Percentiles rank a stretch among this genome's conserved stretches.
phyloP scores from a whole-genome alignment of 2,888 invertebrate genomes.

The Platypus cylindrus region DNA sequence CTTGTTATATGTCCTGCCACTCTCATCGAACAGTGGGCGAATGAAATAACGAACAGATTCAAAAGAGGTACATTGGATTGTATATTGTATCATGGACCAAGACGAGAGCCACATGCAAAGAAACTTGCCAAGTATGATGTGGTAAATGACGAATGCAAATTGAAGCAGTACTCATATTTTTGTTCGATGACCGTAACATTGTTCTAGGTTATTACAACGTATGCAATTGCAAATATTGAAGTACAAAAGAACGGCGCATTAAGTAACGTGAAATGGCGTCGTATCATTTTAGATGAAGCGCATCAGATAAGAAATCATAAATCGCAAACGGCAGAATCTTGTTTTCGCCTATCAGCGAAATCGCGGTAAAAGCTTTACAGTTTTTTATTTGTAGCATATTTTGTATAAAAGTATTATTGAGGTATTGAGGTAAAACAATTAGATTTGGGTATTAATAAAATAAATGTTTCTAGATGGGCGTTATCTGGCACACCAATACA shows the following conservation, averaged over 20 bases:
- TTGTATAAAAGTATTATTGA: neutral
- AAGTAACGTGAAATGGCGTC: slow-evolving; percentile 64
- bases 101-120: slow-evolving; percentile 50
- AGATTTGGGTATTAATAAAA: too few species aligned
- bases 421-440: too few species aligned
- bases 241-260: slow-evolving; percentile 45
- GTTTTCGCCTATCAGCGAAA: slow-evolving; percentile 48
- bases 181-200: neutral
- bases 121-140: slow-evolving; percentile 49
- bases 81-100: slow-evolving; percentile 68
- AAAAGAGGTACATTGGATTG: slow-evolving; percentile 47
- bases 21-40: slow-evolving; percentile 80
- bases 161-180: neutral
- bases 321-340: slow-evolving; percentile 57
- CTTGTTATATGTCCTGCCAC: slow-evolving; percentile 90
- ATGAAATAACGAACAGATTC: slow-evolving; percentile 57
- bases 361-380: slow-evolving; percentile 22
- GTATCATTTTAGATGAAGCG: slow-evolving; percentile 87
- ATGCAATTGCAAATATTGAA: slow-evolving; percentile 58
- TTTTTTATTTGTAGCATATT: neutral
- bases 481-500: slow-evolving; percentile 94
- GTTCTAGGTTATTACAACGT: slow-evolving; percentile 63
- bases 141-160: slow-evolving; percentile 26
- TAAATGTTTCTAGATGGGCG: slow-evolving; percentile 72
- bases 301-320: slow-evolving; percentile 85